These are phyloP conservation scores for Patella depressa DNA, from an alignment of 2,888 invertebrate species.

Conservation along the genomic window DNA sequence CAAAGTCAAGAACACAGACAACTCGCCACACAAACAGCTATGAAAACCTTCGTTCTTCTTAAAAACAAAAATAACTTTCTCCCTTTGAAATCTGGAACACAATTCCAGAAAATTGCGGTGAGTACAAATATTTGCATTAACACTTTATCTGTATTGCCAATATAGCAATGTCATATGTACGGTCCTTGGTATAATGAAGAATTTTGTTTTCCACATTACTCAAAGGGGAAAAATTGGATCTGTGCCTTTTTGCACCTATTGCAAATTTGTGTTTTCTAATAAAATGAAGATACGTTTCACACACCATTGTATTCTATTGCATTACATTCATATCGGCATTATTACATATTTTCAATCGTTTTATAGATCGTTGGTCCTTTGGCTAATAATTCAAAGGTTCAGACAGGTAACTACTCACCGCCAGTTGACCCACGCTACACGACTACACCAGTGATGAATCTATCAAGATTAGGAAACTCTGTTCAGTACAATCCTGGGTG, in stretches of 20 bases:
- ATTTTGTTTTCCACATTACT: too few species aligned
- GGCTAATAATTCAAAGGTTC: constrained; percentile 55
- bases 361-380: constrained; percentile 67
- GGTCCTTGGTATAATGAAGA: too few species aligned
- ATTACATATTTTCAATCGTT: not conserved
- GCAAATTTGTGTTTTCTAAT: not conserved
- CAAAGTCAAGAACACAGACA: constrained; percentile 42
- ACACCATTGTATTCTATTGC: not conserved
- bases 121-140: not conserved
- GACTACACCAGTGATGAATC: constrained; percentile 51
- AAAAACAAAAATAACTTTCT: constrained; percentile 44
- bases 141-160: too few species aligned
- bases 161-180: too few species aligned
- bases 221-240: too few species aligned
- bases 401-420: constrained; percentile 63
- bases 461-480: constrained; percentile 39
- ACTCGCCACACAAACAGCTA: constrained; percentile 44
- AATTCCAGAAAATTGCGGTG: constrained; percentile 39
- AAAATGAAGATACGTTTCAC: not conserved
- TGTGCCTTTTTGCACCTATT: too few species aligned
- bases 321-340: too few species aligned
- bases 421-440: constrained; percentile 43
- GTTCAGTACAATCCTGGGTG: constrained; percentile 56
- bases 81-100: constrained; percentile 26
- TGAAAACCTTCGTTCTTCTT: constrained; percentile 50